phyloP scores from a whole-genome alignment of 2,797 vertebrate species.

The Anas capensis region DNA sequence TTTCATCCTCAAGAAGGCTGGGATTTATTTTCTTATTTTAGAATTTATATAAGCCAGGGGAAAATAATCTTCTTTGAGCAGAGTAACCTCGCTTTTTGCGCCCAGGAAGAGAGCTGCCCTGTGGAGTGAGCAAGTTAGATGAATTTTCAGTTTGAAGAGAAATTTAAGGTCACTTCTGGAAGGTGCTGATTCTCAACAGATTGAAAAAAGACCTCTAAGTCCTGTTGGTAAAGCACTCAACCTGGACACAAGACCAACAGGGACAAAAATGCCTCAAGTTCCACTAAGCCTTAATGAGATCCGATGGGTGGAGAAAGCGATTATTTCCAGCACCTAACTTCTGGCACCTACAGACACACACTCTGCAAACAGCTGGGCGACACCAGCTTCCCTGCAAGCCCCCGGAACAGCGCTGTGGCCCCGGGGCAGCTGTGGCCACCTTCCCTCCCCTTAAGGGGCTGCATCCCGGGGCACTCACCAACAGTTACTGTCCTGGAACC shows the following conservation, averaged over 20 bases:
- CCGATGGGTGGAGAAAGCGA: not conserved
- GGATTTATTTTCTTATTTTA: conserved; percentile 71
- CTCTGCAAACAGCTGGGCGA: not conserved
- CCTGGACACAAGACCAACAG: not conserved
- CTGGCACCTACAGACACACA: not conserved
- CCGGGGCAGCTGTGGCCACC: not conserved
- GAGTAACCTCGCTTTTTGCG: not conserved
- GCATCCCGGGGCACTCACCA: not conserved
- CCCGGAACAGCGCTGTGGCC: accelerated
- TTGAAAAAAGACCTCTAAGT: not conserved
- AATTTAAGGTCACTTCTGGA: not conserved
- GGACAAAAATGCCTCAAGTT: not conserved
- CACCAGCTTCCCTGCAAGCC: not conserved
- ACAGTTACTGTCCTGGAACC: no score
- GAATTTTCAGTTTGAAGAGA: not conserved
- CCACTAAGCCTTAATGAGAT: not conserved
- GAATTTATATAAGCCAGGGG: conserved; percentile 58
- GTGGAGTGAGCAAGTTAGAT: not conserved
- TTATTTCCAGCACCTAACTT: not conserved
- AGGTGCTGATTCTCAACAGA: not conserved
- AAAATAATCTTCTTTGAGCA: conserved; percentile 56
- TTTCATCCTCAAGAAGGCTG: conserved; percentile 24
- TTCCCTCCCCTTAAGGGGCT: not conserved
- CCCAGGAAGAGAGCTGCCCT: not conserved
- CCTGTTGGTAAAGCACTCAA: not conserved